Percentiles rank a stretch among this genome's conserved stretches.
Evolutionary conservation across 2,797 vertebrate species (phyloP).

Genomic region (Caiman crocodilus): DNA sequence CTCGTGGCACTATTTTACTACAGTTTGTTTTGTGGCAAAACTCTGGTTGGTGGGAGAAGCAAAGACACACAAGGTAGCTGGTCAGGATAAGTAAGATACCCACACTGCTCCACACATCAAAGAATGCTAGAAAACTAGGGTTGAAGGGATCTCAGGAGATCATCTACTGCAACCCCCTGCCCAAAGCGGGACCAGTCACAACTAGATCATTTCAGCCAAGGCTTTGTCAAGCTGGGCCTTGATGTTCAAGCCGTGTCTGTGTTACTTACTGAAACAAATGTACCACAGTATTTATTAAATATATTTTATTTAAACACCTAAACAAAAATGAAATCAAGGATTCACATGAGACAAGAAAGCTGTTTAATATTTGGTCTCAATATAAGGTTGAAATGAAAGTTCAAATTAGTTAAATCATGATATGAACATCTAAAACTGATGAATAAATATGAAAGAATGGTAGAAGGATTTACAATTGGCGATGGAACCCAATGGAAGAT

Average conservation of each 20-base stretch:
- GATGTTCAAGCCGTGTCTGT: too few species aligned
- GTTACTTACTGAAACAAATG: not conserved
- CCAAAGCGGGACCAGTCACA: too few species aligned
- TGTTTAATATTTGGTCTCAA: not conserved
- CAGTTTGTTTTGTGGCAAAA: not conserved
- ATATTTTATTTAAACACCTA: not conserved
- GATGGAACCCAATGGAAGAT: not conserved
- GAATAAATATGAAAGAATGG: not conserved
- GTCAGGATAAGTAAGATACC: not conserved
- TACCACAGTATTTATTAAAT: not conserved
- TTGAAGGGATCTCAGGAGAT: too few species aligned
- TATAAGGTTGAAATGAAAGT: not conserved
- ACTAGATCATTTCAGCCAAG: too few species aligned
- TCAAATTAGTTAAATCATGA: not conserved
- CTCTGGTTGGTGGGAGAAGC: not conserved
- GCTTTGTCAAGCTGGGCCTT: too few species aligned
- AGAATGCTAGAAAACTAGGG: too few species aligned
- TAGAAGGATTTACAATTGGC: not conserved
- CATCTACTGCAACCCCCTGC: too few species aligned
- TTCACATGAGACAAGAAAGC: not conserved
- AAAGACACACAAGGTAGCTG: not conserved
- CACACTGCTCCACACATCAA: too few species aligned
- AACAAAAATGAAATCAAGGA: not conserved
- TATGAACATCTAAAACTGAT: not conserved
- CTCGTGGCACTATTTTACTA: not conserved